Base-by-base conservation (phyloP, 2,113 vertebrate genomes). In the Mola mola region DNA sequence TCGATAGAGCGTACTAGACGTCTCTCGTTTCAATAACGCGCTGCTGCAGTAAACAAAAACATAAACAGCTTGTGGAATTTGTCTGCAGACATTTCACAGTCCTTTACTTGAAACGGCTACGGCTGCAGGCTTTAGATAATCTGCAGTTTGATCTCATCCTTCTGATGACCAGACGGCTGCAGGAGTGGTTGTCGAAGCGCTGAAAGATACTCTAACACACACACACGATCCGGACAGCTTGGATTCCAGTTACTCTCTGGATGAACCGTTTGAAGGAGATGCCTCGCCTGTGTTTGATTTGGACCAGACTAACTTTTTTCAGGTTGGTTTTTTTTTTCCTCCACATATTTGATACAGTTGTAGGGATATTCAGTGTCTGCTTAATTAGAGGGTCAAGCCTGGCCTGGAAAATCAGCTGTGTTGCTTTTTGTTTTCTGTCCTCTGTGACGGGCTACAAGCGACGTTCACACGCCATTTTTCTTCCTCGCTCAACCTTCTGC, bases 321-420 rank as follows among this genome's bases (percentile, higher is more conserved):
- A 8, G 46, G n/a, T 75, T 62, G n/a, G n/a, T n/a, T n/a, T n/a
- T n/a, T n/a, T 82, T 73, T 50, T 59, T 86, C 74, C 20, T 12
- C 24, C 72, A 16, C n/a, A n/a, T 88, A 81, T 88, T 81, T 76
- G 78, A 87, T 88, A 67, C 83, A 72, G 41, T 72, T 79, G 31
- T 61, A 19, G 68, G 61, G 68, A 78, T 72, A 68, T 80, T 72
- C 33, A 41, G 26, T 85, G 66, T 83, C 79, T 55, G 46, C 17
- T 77, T 87, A 83, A 83, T 89, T 76, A 83, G 58, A 62, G 58
- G 75, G 31, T 74, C 41, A 42, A 60, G 42, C 49, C 67, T 50
- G 79, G 40, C 58, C 77, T 78, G 80, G 82, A 83, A 88, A 84
- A 73, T 31, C 22, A 38, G 68, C 62, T 78, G 29, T 61, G 67